Evolutionary conservation across 2,113 vertebrate species (phyloP).

Genomic region (Galbula dea): DNA sequence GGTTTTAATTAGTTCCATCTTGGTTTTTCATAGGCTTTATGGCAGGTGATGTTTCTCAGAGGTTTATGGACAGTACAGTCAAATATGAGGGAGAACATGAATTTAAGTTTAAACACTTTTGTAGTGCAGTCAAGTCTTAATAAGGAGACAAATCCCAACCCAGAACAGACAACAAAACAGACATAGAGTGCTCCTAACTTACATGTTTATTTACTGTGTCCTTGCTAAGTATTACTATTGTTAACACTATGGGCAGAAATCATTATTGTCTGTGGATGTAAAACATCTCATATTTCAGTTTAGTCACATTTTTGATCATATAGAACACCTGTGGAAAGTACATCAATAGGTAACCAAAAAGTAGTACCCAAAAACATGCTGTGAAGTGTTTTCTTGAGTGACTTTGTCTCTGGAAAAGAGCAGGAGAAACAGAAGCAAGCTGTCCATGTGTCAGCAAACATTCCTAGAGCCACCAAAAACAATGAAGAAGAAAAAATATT

Average conservation of each 20-base stretch:
- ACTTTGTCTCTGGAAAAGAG: background rate
- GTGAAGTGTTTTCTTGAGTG: background rate
- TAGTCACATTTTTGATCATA: background rate
- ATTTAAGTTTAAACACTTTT: background rate
- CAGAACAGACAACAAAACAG: background rate
- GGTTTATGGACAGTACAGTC: background rate
- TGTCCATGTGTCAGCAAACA: background rate
- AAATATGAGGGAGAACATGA: background rate
- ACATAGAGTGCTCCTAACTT: background rate
- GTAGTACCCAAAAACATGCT: background rate
- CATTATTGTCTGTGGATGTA: background rate
- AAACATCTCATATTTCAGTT: background rate
- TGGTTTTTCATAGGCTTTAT: background rate
- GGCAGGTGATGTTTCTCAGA: background rate
- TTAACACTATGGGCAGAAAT: background rate
- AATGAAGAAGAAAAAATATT: background rate
- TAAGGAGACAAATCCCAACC: background rate
- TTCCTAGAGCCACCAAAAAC: conserved; percentile 4
- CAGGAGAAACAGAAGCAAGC: background rate
- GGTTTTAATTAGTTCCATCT: background rate
- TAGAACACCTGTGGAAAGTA: background rate
- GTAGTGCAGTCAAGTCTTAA: background rate
- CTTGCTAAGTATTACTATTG: background rate
- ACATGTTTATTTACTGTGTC: background rate
- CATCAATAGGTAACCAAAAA: background rate